These are phyloP conservation scores for Myiagra hebetior DNA, from an alignment of 2,113 vertebrate genomes.

Conservation along the genomic window DNA sequence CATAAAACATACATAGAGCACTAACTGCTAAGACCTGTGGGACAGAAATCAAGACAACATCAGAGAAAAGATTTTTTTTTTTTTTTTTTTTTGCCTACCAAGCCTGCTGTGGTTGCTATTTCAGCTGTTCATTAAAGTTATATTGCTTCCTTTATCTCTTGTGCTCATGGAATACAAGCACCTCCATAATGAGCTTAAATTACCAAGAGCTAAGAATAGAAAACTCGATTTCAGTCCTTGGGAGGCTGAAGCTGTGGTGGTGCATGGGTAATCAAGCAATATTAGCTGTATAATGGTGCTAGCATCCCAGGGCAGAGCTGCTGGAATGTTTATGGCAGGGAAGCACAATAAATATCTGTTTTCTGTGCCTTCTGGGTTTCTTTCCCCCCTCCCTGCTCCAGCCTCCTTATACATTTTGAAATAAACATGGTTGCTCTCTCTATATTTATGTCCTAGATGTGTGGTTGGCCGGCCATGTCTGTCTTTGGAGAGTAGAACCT, in stretches of 20 bases:
- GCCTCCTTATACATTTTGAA: not conserved
- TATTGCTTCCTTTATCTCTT: constrained; percentile 66
- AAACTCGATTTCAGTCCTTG: constrained; percentile 62
- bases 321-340: not conserved
- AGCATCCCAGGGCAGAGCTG: constrained; percentile 1
- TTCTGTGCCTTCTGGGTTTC: not conserved
- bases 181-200: constrained; percentile 61
- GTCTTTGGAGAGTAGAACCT: not conserved
- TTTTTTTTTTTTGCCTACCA: not conserved
- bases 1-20: constrained; percentile 28
- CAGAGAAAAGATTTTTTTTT: not conserved
- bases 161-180: constrained; percentile 54
- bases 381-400: not conserved
- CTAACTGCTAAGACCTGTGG: not conserved
- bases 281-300: constrained; percentile 35
- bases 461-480: not conserved
- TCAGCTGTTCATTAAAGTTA: constrained; percentile 65
- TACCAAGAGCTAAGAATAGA: constrained; percentile 64
- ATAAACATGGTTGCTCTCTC: not conserved
- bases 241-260: constrained; percentile 36
- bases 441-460: not conserved
- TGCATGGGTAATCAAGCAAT: constrained; percentile 51
- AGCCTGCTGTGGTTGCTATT: constrained; percentile 47
- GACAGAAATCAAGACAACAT: constrained; percentile 50
- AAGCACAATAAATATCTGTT: constrained; percentile 10